phyloP scores from a whole-genome alignment of 2,113 vertebrate species.

The Zosterops japonicus region DNA sequence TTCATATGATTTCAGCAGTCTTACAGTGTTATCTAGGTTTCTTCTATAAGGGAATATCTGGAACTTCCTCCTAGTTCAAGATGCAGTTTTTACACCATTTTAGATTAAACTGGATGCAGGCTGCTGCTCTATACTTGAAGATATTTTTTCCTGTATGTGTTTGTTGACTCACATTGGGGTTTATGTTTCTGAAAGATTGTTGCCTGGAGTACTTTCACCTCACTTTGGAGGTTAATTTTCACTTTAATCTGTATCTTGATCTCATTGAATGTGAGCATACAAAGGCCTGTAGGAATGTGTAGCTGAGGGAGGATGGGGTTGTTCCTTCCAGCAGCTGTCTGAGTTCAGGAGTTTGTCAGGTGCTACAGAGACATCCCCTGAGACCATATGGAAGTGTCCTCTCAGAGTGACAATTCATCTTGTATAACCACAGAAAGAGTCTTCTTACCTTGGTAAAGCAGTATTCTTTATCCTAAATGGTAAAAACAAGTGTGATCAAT shows the following conservation, averaged over 20 bases:
- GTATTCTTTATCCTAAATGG: not conserved
- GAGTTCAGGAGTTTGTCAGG: not conserved
- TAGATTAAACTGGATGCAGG: not conserved
- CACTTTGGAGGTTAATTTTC: not conserved
- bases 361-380: not conserved
- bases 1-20: not conserved
- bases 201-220: not conserved
- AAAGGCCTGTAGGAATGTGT: not conserved
- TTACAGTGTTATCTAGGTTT: not conserved
- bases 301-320: not conserved
- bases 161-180: not conserved
- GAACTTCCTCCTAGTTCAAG: not conserved
- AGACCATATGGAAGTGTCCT: not conserved
- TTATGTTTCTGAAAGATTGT: not conserved
- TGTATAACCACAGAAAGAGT: not conserved
- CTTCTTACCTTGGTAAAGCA: not conserved
- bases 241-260: not conserved
- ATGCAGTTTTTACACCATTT: not conserved
- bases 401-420: not conserved
- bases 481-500: not conserved
- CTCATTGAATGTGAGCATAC: not conserved
- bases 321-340: not conserved
- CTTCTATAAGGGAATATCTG: not conserved
- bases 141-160: not conserved
- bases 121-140: not conserved